A percentile compares a stretch with the other conserved stretches of the same genome.
phyloP scores from a whole-genome alignment of 2,797 vertebrate genomes.

The Pampus argenteus region DNA sequence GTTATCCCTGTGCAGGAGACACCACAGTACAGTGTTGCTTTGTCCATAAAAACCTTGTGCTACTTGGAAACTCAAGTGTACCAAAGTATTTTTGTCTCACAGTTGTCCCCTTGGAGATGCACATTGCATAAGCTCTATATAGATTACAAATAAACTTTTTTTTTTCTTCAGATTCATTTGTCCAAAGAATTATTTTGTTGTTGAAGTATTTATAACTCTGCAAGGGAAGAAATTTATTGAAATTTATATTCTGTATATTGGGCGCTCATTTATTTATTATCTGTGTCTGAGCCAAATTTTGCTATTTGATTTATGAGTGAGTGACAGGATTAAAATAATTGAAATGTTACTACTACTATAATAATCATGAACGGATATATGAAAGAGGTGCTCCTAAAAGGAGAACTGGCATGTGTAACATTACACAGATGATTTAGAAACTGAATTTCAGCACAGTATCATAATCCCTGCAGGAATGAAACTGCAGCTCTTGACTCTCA shows the following conservation, averaged over 20 bases:
- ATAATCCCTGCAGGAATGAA: constrained; percentile 8
- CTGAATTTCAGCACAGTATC: constrained; percentile 21
- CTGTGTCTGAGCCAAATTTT: background rate
- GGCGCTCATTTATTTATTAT: background rate
- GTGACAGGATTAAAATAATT: background rate
- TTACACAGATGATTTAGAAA: constrained; percentile 9
- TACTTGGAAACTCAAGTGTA: constrained; percentile 75
- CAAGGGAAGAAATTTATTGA: constrained; percentile 48
- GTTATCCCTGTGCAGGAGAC: constrained; percentile 42
- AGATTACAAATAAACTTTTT: constrained; percentile 81
- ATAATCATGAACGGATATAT: background rate
- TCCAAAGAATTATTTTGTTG: constrained; percentile 76
- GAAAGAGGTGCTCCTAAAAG: background rate
- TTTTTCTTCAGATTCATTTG: constrained; percentile 67
- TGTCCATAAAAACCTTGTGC: constrained; percentile 58
- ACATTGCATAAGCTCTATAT: constrained; percentile 80
- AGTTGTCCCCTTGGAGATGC: constrained; percentile 78
- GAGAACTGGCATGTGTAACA: background rate
- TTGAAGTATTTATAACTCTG: constrained; percentile 64
- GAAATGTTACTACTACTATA: background rate
- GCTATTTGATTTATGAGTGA: background rate
- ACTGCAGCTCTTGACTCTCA: constrained; percentile 23
- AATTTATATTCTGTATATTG: background rate
- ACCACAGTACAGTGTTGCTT: constrained; percentile 47
- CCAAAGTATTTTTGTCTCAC: constrained; percentile 84